Conservation (phyloP, 2,888 invertebrate genomes). For the Chymomyza amoena region DNA sequence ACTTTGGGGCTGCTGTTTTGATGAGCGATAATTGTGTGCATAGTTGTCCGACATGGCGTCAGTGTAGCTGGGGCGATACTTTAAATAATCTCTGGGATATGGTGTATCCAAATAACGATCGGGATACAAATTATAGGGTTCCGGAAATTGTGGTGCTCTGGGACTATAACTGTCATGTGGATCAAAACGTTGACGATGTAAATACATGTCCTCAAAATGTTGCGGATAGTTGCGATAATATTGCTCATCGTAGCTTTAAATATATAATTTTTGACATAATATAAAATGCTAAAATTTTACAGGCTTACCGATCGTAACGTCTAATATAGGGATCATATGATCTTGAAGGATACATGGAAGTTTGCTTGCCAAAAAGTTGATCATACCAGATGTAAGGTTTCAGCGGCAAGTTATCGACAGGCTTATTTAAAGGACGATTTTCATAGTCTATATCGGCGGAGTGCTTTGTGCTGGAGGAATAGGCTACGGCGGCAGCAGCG, state of each 20-base stretch:
- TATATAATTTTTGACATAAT: too few relatives aligned
- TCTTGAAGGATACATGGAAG: conserved; percentile 74
- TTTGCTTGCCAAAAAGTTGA: conserved; percentile 7
- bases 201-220: conserved; percentile 76
- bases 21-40: conserved; percentile 40
- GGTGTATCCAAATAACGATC: conserved; percentile 77
- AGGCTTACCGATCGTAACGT: conserved; percentile 76
- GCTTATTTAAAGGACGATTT: conserved; percentile 31
- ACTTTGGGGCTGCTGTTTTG: conserved; percentile 57
- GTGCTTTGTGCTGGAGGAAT: not conserved
- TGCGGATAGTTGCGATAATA: conserved; percentile 76
- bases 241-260: conserved; percentile 75
- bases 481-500: conserved; percentile 31
- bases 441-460: conserved; percentile 12
- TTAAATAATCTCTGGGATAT: conserved; percentile 71
- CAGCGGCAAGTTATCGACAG: conserved; percentile 24
- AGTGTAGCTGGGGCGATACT: conserved; percentile 63
- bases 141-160: conserved; percentile 74
- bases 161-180: conserved; percentile 78
- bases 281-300: too few relatives aligned
- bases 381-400: conserved; percentile 60
- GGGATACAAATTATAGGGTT: conserved; percentile 77
- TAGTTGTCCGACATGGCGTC: conserved; percentile 64
- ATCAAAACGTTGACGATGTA: conserved; percentile 76
- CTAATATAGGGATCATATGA: conserved; percentile 77